These are phyloP conservation scores for Clarias fuscus DNA, from an alignment of 2,797 vertebrate genomes.

Conservation along the genomic window DNA sequence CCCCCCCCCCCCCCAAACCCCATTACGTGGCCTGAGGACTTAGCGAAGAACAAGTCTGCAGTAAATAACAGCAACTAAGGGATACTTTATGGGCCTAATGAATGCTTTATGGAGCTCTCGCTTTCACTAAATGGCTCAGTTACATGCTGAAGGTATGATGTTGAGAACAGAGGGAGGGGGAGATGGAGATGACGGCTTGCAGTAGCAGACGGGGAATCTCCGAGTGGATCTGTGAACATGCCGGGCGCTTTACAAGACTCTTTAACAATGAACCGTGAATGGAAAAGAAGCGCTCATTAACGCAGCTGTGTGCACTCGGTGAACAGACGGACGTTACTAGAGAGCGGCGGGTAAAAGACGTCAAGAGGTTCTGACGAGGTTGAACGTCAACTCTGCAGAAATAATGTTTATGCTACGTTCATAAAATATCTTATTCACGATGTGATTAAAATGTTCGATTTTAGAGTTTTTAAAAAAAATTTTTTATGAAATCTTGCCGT, in stretches of 20 bases:
- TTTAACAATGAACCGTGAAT: neutral
- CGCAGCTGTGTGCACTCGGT: neutral
- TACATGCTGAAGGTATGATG: constrained; percentile 34
- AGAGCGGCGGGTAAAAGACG: neutral
- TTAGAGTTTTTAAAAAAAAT: neutral
- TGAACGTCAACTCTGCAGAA: neutral
- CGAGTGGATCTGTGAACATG: constrained; percentile 27
- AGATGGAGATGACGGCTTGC: neutral
- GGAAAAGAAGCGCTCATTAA: constrained; percentile 8
- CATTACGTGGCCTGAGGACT: constrained; percentile 31
- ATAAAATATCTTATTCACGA: neutral
- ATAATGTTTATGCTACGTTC: neutral
- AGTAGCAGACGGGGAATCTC: constrained; percentile 32
- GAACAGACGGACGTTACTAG: neutral
- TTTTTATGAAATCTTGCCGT: neutral
- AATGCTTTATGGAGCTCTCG: constrained; percentile 62
- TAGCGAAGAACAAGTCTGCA: constrained; percentile 40
- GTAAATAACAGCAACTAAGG: constrained; percentile 59
- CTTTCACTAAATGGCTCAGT: constrained; percentile 50
- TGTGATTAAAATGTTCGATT: neutral
- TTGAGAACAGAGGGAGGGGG: constrained; percentile 28
- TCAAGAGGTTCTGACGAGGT: neutral
- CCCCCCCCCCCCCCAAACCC: neutral
- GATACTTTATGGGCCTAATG: constrained; percentile 59
- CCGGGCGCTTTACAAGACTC: constrained; percentile 8